These are phyloP conservation scores for Cremastobaeus sp. DNA, from an alignment of 2,888 invertebrate species.

Conservation along the genomic window DNA sequence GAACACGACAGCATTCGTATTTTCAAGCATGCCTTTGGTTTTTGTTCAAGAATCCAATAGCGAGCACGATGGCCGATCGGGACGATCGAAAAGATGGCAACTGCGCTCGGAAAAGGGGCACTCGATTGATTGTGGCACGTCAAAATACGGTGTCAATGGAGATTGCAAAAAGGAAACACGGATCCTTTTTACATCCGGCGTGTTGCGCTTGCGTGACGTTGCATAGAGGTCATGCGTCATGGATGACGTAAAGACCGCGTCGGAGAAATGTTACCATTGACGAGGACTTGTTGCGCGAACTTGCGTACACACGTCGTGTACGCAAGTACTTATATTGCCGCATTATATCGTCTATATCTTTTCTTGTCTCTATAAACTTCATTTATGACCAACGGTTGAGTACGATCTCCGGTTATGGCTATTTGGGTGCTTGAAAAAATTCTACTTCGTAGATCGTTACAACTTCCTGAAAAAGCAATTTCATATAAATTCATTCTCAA, in stretches of 20 bases:
- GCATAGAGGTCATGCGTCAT: conserved; percentile 71
- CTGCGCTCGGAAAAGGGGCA: conserved; percentile 9
- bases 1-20: too few species aligned
- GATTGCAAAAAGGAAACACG: conserved; percentile 43
- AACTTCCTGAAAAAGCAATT: too few species aligned
- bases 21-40: too few species aligned
- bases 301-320: conserved; percentile 62
- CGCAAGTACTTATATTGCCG: conserved; percentile 43
- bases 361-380: conserved; percentile 18
- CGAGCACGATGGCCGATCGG: conserved; percentile 18
- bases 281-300: conserved; percentile 73
- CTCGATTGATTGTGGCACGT: conserved; percentile 42
- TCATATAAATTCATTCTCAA: too few species aligned
- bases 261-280: conserved; percentile 67
- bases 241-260: conserved; percentile 67
- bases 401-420: not conserved
- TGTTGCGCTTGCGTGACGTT: conserved; percentile 69
- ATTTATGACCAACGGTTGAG: conserved; percentile 13
- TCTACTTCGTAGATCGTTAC: not conserved
- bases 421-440: not conserved
- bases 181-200: conserved; percentile 56
- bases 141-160: conserved; percentile 44
- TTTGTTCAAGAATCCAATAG: not conserved
- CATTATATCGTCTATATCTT: conserved; percentile 41
- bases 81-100: conserved; percentile 21